Evolutionary conservation across 1,140 invertebrate genomes (phyloP).

Genomic region (Uloborus diversus): DNA sequence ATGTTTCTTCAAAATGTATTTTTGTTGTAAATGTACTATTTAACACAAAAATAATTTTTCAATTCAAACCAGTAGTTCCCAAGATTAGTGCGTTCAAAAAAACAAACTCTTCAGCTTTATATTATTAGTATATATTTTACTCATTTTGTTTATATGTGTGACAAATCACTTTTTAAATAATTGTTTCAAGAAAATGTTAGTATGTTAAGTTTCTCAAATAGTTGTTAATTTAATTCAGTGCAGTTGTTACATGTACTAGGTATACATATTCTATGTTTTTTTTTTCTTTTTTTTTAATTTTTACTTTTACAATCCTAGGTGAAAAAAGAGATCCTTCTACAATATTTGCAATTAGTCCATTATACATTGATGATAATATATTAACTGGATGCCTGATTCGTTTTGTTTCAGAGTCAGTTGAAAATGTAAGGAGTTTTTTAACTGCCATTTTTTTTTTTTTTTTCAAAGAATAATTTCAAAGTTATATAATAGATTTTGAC

Average conservation of each 20-base stretch:
- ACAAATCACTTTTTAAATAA: not conserved
- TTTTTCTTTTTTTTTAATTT: not conserved
- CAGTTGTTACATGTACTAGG: not conserved
- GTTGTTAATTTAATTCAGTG: not conserved
- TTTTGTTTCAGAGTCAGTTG: constrained; percentile 35
- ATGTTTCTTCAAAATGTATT: too few species aligned
- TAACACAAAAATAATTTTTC: too few species aligned
- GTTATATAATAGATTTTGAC: too few species aligned
- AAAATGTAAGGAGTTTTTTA: constrained; percentile 2
- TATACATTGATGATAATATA: not conserved
- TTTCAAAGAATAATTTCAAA: too few species aligned
- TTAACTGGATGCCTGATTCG: constrained; percentile 22
- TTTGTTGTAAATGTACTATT: too few species aligned
- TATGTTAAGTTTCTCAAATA: not conserved
- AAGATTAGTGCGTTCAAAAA: too few species aligned
- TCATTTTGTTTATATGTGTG: not conserved
- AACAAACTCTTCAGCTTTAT: too few species aligned
- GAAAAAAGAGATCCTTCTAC: constrained; percentile 3
- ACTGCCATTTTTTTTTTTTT: not conserved
- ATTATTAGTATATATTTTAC: not conserved
- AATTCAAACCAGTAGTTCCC: too few species aligned
- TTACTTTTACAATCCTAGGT: constrained; percentile 7
- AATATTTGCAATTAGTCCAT: constrained; percentile 21
- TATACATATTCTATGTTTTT: not conserved
- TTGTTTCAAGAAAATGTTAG: not conserved